Conservation (phyloP, 2,113 vertebrate genomes). For the Saccopteryx bilineata region DNA sequence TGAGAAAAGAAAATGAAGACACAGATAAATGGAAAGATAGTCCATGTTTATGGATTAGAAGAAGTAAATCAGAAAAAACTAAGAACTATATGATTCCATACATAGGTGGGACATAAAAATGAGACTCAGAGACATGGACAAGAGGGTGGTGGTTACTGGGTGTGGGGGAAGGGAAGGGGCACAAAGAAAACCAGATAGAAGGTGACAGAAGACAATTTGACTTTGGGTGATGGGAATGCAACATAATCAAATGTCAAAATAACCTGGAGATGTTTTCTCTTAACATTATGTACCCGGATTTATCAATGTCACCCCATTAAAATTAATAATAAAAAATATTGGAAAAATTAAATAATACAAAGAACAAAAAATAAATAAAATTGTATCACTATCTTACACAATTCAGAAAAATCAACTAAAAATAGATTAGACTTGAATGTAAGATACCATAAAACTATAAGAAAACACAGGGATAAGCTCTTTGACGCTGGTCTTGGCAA, state of each 20-base stretch:
- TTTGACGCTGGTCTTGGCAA: background rate
- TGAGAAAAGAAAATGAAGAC: background rate
- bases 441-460: background rate
- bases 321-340: background rate
- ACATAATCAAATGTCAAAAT: no score
- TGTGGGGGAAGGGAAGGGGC: no score
- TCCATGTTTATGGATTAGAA: background rate
- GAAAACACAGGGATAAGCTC: background rate
- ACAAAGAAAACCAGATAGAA: no score
- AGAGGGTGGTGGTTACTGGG: no score
- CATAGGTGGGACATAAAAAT: no score
- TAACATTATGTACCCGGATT: no score
- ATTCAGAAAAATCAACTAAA: background rate
- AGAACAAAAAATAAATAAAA: background rate
- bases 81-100: no score
- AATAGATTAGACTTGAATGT: background rate
- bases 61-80: background rate
- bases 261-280: no score
- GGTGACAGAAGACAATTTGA: no score
- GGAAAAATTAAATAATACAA: background rate
- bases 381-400: background rate
- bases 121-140: no score
- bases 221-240: no score
- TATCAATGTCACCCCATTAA: no score
- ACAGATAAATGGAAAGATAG: background rate